Conservation (phyloP, 2,113 vertebrate species). For the Grallaria varia region DNA sequence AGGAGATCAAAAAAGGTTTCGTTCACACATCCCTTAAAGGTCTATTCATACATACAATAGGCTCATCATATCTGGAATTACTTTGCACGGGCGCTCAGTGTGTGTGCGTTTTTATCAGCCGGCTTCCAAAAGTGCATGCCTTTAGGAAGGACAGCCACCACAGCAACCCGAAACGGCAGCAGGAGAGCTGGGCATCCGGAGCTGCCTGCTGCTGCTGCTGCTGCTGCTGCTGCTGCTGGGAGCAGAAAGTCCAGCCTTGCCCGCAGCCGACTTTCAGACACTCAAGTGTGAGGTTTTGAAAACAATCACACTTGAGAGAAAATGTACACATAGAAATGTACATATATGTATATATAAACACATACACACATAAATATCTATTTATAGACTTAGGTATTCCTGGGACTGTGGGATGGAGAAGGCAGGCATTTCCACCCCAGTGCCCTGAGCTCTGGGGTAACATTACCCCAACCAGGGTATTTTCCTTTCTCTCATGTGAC, state of each 20-base stretch:
- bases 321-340: neutral
- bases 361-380: rapidly evolving
- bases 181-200: neutral
- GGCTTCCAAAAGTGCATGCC: neutral
- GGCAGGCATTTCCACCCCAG: neutral
- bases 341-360: rapidly evolving
- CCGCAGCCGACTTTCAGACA: neutral
- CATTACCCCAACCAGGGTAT: rapidly evolving
- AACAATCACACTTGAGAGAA: neutral
- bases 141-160: neutral
- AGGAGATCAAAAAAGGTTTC: conserved; percentile 37
- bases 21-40: neutral
- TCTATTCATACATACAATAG: conserved; percentile 8
- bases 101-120: neutral
- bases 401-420: rapidly evolving
- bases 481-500: neutral
- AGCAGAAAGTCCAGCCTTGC: neutral
- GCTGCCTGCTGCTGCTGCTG: neutral
- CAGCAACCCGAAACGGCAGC: rapidly evolving
- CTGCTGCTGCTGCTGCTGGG: neutral
- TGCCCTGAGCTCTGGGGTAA: neutral
- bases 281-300: neutral
- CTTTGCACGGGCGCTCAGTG: neutral
- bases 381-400: neutral
- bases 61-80: conserved; percentile 5